Conservation (phyloP, 1,140 invertebrate genomes). For the Galendromus occidentalis region DNA sequence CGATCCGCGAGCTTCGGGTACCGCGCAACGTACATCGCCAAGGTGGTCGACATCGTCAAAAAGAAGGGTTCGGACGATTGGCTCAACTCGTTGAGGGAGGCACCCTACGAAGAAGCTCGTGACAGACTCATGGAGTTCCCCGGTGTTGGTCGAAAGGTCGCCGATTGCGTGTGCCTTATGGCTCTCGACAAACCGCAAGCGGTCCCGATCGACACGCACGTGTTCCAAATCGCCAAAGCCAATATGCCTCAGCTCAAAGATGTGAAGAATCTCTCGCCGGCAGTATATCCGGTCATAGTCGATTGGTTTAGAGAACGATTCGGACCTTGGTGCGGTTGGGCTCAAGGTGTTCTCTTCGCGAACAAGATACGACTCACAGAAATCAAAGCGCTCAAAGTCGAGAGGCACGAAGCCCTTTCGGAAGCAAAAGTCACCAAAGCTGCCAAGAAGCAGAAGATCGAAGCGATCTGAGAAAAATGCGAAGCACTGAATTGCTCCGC, state of each 20-base stretch:
- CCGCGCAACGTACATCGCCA: constrained; percentile 60
- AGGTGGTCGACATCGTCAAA: constrained; percentile 44
- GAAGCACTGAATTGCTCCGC: no score
- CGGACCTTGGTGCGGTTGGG: neutral
- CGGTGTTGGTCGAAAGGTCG: constrained; percentile 59
- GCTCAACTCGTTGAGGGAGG: constrained; percentile 43
- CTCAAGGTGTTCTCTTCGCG: neutral
- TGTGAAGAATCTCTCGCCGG: neutral
- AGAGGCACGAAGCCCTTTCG: neutral
- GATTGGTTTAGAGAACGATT: neutral
- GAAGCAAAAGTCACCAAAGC: neutral
- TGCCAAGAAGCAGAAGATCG: neutral
- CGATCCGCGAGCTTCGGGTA: constrained; percentile 72
- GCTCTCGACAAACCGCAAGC: constrained; percentile 67
- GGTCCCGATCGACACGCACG: constrained; percentile 88
- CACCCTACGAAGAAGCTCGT: constrained; percentile 50
- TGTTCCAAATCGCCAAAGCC: constrained; percentile 59
- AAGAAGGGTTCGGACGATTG: constrained; percentile 45
- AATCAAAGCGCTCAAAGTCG: neutral
- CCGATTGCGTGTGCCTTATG: constrained; percentile 97
- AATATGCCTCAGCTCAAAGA: neutral
- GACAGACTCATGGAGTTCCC: constrained; percentile 48
- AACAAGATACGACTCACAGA: neutral
- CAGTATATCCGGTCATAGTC: neutral
- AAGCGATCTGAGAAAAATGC: no score